Evolutionary conservation across 2,113 vertebrate genomes (phyloP).

Genomic region (Damaliscus lunatus): DNA sequence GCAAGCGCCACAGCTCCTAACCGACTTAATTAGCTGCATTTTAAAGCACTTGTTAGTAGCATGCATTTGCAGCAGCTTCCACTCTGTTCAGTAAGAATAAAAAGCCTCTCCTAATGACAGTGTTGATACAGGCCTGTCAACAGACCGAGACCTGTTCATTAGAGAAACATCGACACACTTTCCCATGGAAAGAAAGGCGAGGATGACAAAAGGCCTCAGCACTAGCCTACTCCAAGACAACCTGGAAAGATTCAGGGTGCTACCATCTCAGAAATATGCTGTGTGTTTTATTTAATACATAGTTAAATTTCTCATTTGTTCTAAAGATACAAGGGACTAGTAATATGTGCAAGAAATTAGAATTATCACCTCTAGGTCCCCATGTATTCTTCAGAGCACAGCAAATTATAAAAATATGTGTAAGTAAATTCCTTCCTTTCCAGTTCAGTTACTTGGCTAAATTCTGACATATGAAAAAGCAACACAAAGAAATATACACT

Average conservation of each 20-base stretch:
- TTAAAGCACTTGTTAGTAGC: conserved; percentile 66
- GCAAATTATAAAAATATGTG: conserved; percentile 5
- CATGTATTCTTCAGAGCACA: conserved; percentile 13
- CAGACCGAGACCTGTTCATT: conserved; percentile 50
- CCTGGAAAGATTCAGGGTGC: conserved; percentile 4
- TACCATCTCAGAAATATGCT: neutral
- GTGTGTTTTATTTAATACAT: neutral
- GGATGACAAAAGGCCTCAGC: conserved; percentile 53
- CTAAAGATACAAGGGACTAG: neutral
- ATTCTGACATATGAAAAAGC: conserved; percentile 8
- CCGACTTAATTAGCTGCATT: conserved; percentile 75
- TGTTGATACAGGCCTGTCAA: conserved; percentile 42
- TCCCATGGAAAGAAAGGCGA: conserved; percentile 76
- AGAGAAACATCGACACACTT: conserved; percentile 53
- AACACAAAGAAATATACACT: neutral
- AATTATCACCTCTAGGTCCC: conserved; percentile 24
- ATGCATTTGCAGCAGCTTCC: conserved; percentile 35
- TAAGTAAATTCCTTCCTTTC: neutral
- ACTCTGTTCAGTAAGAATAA: conserved; percentile 51
- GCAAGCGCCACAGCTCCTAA: conserved; percentile 49
- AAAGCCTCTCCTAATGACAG: conserved; percentile 65
- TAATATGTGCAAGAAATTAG: neutral
- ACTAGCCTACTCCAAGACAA: neutral
- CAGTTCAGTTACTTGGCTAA: neutral
- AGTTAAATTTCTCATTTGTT: neutral